Conservation (phyloP, 2,797 vertebrate genomes). For the Cottoperca gobio region DNA sequence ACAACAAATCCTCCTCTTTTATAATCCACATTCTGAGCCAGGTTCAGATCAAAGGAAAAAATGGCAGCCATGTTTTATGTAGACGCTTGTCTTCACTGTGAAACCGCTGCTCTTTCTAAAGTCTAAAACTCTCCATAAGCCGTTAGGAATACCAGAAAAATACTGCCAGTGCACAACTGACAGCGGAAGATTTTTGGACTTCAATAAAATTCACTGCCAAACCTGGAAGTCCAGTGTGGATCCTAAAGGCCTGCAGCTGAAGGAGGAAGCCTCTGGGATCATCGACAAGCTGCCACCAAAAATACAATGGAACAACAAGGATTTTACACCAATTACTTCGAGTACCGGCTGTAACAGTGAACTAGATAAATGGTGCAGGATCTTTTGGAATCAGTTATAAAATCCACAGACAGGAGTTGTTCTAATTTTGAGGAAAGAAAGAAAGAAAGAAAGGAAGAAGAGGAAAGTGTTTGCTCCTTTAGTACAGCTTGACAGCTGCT, state of each 20-base stretch:
- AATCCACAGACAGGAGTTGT: slow-evolving; percentile 17
- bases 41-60: slow-evolving; percentile 49
- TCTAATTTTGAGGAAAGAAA: slow-evolving; percentile 30
- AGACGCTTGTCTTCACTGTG: slow-evolving; percentile 22
- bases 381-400: slow-evolving; percentile 23
- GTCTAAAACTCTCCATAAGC: slow-evolving; percentile 32
- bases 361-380: slow-evolving; percentile 9
- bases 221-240: slow-evolving; percentile 33
- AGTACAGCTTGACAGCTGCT: background rate
- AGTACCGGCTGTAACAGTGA: slow-evolving; percentile 38
- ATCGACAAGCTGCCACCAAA: slow-evolving; percentile 60
- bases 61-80: slow-evolving; percentile 41
- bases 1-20: slow-evolving; percentile 42
- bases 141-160: slow-evolving; percentile 45
- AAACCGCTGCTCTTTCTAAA: slow-evolving; percentile 9
- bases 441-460: background rate
- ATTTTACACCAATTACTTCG: slow-evolving; percentile 63
- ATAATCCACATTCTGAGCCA: slow-evolving; percentile 47
- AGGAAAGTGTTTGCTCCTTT: background rate
- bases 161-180: slow-evolving; percentile 28
- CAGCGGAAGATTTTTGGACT: slow-evolving; percentile 43
- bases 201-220: slow-evolving; percentile 43
- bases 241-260: slow-evolving; percentile 47
- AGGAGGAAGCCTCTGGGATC: slow-evolving; percentile 40
- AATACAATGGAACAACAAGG: slow-evolving; percentile 40